Evolutionary conservation across 2,113 vertebrate species (phyloP).

Genomic region (Cettia cetti): DNA sequence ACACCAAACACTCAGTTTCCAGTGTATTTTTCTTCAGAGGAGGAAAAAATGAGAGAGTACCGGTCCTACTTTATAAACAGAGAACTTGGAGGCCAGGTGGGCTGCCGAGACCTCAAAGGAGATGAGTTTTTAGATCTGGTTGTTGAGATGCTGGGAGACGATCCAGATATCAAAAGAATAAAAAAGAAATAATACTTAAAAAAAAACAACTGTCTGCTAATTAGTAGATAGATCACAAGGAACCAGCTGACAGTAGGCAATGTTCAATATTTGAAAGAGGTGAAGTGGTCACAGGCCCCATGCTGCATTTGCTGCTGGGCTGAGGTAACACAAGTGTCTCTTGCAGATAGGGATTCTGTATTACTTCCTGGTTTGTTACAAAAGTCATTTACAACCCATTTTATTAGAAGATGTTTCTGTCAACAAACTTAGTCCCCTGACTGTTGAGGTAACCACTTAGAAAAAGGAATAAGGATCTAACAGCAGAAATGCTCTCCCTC

Average conservation of each 20-base stretch:
- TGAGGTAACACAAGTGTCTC: neutral
- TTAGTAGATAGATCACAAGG: neutral
- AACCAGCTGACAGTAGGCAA: neutral
- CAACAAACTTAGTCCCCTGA: neutral
- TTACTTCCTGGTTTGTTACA: neutral
- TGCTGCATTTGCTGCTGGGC: neutral
- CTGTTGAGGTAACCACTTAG: neutral
- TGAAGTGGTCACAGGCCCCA: neutral
- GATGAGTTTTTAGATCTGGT: neutral
- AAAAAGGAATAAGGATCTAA: neutral
- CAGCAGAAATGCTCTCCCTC: neutral
- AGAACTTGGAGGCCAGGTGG: neutral
- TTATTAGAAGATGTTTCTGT: neutral
- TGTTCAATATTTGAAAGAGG: neutral
- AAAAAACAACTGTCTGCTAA: neutral
- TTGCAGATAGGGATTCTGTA: neutral
- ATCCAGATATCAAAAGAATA: neutral
- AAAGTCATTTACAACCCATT: neutral
- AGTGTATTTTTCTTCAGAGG: neutral
- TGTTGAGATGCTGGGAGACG: neutral
- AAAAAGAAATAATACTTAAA: neutral
- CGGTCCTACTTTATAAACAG: neutral
- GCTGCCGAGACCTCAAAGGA: neutral
- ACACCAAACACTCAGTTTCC: neutral
- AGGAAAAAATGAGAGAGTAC: neutral